Conservation (phyloP, 2,797 vertebrate genomes). For the Esox masquinongy region DNA sequence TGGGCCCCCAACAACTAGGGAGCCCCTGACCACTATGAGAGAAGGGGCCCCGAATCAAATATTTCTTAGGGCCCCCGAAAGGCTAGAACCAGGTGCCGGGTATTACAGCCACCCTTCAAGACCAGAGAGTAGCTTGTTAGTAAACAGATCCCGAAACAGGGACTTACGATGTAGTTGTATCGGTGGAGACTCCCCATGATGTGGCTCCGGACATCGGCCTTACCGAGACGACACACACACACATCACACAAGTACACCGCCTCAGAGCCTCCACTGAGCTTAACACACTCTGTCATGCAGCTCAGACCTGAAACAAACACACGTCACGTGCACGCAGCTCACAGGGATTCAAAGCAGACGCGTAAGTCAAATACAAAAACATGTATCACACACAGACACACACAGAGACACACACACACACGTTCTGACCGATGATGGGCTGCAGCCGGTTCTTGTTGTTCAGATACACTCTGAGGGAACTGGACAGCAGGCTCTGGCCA, state of each 20-base stretch:
- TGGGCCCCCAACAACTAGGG: no score
- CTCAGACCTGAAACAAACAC: slow-evolving; percentile 53
- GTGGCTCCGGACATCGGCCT: slow-evolving; percentile 69
- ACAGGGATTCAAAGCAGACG: not conserved
- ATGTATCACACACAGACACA: not conserved
- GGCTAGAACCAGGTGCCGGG: no score
- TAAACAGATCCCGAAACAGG: not conserved
- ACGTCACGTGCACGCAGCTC: not conserved
- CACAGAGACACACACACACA: not conserved
- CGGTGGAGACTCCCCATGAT: slow-evolving; percentile 72
- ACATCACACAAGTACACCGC: slow-evolving; percentile 65
- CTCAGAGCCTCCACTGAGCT: slow-evolving; percentile 28
- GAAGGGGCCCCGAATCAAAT: no score
- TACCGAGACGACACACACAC: slow-evolving; percentile 60
- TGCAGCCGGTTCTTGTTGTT: slow-evolving; percentile 66
- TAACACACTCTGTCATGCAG: slow-evolving; percentile 67
- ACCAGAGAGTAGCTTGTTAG: not conserved
- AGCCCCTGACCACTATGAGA: no score
- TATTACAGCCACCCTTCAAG: not conserved
- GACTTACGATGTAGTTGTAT: slow-evolving; percentile 73
- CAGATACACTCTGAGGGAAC: slow-evolving; percentile 65
- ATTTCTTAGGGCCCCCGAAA: no score
- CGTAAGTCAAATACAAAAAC: not conserved
- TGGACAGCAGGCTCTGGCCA: slow-evolving; percentile 54
- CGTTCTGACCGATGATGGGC: slow-evolving; percentile 70